Evolutionary conservation across 2,113 vertebrate species (phyloP), one percentile per base, ranked within the genome.

Genomic region (Bufo bufo): DNA sequence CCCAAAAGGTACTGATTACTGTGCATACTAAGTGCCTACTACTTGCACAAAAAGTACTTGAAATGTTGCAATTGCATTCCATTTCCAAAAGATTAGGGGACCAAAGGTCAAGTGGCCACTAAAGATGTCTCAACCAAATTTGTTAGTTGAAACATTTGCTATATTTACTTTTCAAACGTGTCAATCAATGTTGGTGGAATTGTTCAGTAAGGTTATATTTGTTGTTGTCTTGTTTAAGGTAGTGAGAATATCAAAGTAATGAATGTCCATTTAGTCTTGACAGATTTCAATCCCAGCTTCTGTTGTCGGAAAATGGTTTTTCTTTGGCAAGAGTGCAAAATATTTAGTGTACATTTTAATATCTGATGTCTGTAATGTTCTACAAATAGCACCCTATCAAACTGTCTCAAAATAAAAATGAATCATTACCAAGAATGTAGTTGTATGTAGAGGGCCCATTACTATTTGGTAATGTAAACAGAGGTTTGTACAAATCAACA

Each of bases 321-420:
- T 82, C 19, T 82, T 74, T 87, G 86, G 86, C 78, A 82, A 19
- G 69, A 61, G 66, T 50, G 20, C 78, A 61, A 82, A 59, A 82
- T 50, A 58, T 82, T 61, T 61, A 19, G 14, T 11, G 78, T 56
- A 43, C 78, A 43, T 61, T 45, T 58, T 82, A 79, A 43, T 47
- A 74, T 82, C 10, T 87, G 78, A 69, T 61, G n/a, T 63, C 65
- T 82, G 79, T 75, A 74, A 87, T 87, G 78, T 63, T 82, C 78
- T 82, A 72, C 63, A 87, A 87, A 82, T 82, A 87, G 65, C 23
- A 74, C 4, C 43, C 45, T 61, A 58, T n/a, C n/a, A 11, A 69
- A 71, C 19, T 49, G n/a, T 45, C 54, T 45, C 11, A 81, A 45
- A 20, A 56, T 59, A 61, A 50, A 43, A 49, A 43, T 81, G 14